Conservation (phyloP, 2,113 vertebrate species). For the Oncorhynchus nerka region DNA sequence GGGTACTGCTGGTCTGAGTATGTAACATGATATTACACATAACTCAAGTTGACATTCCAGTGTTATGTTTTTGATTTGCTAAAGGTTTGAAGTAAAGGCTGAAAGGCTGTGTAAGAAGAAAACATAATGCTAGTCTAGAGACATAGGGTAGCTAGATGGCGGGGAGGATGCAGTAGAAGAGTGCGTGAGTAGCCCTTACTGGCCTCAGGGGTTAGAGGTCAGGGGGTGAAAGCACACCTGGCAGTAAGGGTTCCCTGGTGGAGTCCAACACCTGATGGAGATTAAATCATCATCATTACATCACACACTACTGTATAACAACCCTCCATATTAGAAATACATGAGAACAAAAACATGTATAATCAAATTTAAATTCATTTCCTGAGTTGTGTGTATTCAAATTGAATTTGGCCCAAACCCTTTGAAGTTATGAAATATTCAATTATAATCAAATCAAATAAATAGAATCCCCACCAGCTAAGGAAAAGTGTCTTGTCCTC, state of each 20-base stretch:
- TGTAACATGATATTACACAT: not conserved
- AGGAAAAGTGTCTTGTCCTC: not conserved
- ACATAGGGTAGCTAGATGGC: slow-evolving; percentile 21
- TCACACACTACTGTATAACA: not conserved
- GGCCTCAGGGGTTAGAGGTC: not conserved
- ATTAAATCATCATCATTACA: slow-evolving; percentile 63
- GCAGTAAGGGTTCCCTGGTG: slow-evolving; percentile 80
- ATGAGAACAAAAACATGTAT: not conserved
- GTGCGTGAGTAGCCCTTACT: slow-evolving; percentile 16
- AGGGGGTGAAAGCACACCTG: slow-evolving; percentile 75
- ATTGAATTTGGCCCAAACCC: too few species aligned
- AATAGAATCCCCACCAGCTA: not conserved
- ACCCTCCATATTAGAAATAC: not conserved
- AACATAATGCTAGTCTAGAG: slow-evolving; percentile 25
- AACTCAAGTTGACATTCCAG: not conserved
- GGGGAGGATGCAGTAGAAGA: slow-evolving; percentile 16
- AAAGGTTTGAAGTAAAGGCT: not conserved
- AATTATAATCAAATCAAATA: not conserved
- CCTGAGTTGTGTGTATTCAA: too few species aligned
- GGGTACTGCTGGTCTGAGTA: not conserved
- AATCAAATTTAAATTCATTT: too few species aligned
- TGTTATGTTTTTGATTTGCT: not conserved
- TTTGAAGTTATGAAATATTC: too few species aligned
- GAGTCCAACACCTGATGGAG: slow-evolving; percentile 82
- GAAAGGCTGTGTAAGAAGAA: slow-evolving; percentile 7